These are phyloP conservation scores for Coregonus clupeaformis DNA, from an alignment of 2,113 vertebrate species.

Conservation along the genomic window DNA sequence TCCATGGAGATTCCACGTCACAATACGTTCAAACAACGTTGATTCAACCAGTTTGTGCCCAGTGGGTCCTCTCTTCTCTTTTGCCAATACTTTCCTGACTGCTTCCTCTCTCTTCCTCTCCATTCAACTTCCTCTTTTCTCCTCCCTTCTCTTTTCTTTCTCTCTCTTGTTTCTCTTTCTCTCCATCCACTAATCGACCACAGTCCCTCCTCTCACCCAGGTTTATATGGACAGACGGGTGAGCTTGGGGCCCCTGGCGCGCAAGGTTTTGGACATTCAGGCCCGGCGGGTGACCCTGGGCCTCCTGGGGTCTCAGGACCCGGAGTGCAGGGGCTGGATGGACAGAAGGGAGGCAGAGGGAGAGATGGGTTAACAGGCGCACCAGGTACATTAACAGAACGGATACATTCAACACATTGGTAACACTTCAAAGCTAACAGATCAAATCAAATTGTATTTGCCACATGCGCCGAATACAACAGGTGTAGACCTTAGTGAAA, in stretches of 20 bases:
- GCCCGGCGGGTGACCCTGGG: slow-evolving; percentile 51
- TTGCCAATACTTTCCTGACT: background rate
- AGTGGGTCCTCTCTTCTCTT: background rate
- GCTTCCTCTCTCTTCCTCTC: background rate
- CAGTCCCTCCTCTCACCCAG: slow-evolving; percentile 26
- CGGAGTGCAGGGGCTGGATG: slow-evolving; percentile 46
- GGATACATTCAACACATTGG: no score
- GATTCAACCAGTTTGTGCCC: no score
- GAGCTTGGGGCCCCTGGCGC: slow-evolving; percentile 53
- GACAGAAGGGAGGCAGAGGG: slow-evolving; percentile 55
- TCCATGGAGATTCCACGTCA: no score
- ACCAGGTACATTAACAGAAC: slow-evolving; percentile 42
- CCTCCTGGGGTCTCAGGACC: slow-evolving; percentile 30
- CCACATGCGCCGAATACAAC: no score
- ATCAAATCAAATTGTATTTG: no score
- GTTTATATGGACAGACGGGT: slow-evolving; percentile 44
- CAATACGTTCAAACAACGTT: no score
- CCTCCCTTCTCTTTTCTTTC: background rate
- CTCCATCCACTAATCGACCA: background rate
- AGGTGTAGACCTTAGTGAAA: no score
- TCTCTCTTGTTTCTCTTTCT: background rate
- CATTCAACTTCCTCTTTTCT: background rate
- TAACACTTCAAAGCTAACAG: no score
- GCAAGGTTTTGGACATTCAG: slow-evolving; percentile 52
- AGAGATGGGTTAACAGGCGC: slow-evolving; percentile 43